phyloP scores from a whole-genome alignment of 2,113 vertebrate genomes.

The Eolophus roseicapilla region DNA sequence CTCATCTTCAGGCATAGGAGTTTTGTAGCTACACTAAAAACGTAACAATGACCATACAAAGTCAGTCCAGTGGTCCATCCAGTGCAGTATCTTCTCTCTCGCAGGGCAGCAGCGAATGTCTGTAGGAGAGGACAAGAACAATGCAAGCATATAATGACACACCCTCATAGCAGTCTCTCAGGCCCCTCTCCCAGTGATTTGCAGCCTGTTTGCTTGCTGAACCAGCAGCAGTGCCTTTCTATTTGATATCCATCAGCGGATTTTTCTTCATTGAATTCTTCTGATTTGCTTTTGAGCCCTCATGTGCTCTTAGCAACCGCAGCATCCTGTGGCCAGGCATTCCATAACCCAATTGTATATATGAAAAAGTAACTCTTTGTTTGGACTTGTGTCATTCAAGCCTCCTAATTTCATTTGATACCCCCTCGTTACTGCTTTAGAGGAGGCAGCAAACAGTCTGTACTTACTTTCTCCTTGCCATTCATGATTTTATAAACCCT shows the following conservation, averaged over 20 bases:
- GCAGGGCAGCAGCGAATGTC: background rate
- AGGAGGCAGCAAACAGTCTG: constrained; percentile 7
- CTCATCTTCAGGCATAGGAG: background rate
- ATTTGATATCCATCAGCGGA: background rate
- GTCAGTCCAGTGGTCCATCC: background rate
- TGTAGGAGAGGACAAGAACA: background rate
- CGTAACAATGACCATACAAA: background rate
- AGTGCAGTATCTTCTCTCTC: background rate
- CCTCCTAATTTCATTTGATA: constrained; percentile 23
- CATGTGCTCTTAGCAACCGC: background rate
- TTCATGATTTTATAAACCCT: constrained; percentile 8
- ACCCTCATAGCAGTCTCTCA: background rate
- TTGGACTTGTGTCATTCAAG: constrained; percentile 51
- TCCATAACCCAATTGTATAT: constrained; percentile 32
- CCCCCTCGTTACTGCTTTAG: background rate
- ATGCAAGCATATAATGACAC: background rate
- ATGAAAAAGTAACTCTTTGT: constrained; percentile 34
- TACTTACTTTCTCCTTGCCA: constrained; percentile 2
- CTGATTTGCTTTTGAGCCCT: constrained; percentile 12
- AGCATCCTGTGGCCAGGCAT: constrained; percentile 21
- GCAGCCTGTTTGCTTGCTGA: background rate
- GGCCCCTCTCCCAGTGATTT: background rate
- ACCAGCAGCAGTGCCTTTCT: background rate
- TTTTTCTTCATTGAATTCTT: background rate
- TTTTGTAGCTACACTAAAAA: background rate